Percentiles rank a stretch among this genome's conserved stretches.
phyloP scores from a whole-genome alignment of 2,888 invertebrate genomes.

The Ectemnius cavifrons region DNA sequence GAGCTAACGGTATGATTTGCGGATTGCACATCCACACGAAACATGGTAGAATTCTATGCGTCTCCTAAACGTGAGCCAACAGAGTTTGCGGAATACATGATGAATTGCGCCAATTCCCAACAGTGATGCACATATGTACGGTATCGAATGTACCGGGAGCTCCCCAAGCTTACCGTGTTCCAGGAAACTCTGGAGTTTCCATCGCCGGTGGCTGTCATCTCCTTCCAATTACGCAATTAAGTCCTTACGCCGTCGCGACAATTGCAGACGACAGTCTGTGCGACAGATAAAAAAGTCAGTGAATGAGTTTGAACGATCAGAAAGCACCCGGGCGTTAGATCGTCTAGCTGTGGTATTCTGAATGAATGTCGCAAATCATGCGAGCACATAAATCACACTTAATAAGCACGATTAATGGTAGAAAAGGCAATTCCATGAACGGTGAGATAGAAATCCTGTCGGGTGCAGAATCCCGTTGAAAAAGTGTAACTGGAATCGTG shows the following conservation, averaged over 20 bases:
- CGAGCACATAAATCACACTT: neutral
- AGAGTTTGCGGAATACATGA: no score
- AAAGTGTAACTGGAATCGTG: no score
- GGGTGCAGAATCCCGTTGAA: no score
- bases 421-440: no score
- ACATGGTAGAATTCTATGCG: neutral
- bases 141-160: no score
- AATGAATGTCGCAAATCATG: neutral
- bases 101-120: no score
- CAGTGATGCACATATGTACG: no score
- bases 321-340: neutral
- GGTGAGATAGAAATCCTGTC: no score
- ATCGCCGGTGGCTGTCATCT: constrained; percentile 11
- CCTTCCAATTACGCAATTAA: constrained; percentile 15
- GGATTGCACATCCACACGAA: neutral
- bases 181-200: constrained; percentile 16
- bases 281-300: neutral
- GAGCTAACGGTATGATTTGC: no score
- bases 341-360: neutral
- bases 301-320: neutral
- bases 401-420: neutral
- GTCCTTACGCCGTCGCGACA: neutral
- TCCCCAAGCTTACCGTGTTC: neutral
- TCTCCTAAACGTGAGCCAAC: no score
- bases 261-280: neutral